phyloP scores from a whole-genome alignment of 2,888 invertebrate genomes.

The Nomada ferruginata region DNA sequence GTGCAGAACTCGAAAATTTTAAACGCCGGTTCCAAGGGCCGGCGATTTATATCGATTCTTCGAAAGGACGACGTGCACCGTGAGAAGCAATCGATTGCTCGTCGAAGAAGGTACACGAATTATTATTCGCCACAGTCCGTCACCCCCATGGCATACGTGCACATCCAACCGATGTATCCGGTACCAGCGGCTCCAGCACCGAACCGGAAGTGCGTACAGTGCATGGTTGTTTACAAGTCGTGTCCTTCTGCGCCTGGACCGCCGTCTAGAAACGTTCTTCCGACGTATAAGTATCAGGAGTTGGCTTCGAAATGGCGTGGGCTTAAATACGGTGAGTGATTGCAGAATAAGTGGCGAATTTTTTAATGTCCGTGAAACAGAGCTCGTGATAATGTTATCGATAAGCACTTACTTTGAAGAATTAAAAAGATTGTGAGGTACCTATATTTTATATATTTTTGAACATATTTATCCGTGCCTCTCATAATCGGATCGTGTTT shows the following conservation, averaged over 20 bases:
- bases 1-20: too few species aligned
- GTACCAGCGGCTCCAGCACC: slow-evolving; percentile 63
- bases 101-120: slow-evolving; percentile 70
- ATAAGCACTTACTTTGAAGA: too few species aligned
- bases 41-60: not conserved
- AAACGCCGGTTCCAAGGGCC: not conserved
- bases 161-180: slow-evolving; percentile 76
- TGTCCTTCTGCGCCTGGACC: slow-evolving; percentile 74
- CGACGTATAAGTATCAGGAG: slow-evolving; percentile 74
- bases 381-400: too few species aligned
- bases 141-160: slow-evolving; percentile 80
- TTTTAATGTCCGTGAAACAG: too few species aligned
- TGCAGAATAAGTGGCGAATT: too few species aligned
- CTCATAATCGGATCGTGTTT: too few species aligned
- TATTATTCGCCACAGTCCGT: slow-evolving; percentile 66
- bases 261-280: slow-evolving; percentile 71
- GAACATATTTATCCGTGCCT: too few species aligned
- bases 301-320: slow-evolving; percentile 76
- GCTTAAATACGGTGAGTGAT: slow-evolving; percentile 76
- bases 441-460: too few species aligned
- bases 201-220: slow-evolving; percentile 78
- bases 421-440: too few species aligned
- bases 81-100: slow-evolving; percentile 14
- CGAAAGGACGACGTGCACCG: not conserved
- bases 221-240: slow-evolving; percentile 81